Percentiles rank a stretch among this genome's conserved stretches.
Conservation (phyloP, 1,140 invertebrate genomes). For the Zophobas atratus region DNA sequence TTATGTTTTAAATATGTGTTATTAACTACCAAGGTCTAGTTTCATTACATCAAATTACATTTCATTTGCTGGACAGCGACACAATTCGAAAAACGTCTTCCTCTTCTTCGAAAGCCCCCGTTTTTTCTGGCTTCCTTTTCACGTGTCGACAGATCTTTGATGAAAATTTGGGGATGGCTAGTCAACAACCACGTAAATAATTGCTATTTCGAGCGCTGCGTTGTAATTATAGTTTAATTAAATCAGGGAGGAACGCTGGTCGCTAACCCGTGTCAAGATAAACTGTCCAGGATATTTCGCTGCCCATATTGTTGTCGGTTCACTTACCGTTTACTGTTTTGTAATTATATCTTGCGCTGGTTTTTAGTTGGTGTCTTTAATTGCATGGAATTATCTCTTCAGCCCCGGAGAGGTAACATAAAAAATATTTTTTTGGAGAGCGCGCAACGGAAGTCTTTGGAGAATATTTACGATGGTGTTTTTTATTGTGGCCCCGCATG, state of each 20-base stretch:
- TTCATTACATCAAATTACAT: conserved; percentile 57
- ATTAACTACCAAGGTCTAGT: conserved; percentile 57
- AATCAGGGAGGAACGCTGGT: conserved; percentile 16
- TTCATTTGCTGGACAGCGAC: conserved; percentile 45
- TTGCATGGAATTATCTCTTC: conserved; percentile 23
- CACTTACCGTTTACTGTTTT: conserved; percentile 31
- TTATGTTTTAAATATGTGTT: conserved; percentile 60
- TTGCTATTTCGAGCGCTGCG: conserved; percentile 18
- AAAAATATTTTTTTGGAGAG: neutral
- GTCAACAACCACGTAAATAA: conserved; percentile 7
- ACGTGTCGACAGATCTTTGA: neutral
- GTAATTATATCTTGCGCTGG: conserved; percentile 28
- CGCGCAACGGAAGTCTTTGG: no score
- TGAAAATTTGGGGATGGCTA: conserved; percentile 19
- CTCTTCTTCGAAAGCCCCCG: no score
- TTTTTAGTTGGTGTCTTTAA: conserved; percentile 12
- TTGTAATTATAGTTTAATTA: conserved; percentile 39
- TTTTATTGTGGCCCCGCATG: no score
- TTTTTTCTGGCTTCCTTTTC: conserved; percentile 35
- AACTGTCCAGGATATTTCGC: conserved; percentile 29
- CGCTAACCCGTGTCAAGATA: conserved; percentile 32
- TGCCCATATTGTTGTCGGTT: conserved; percentile 40
- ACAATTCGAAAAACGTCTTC: conserved; percentile 8
- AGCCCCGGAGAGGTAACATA: conserved; percentile 1
- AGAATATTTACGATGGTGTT: no score